Evolutionary conservation across 2,888 invertebrate genomes (phyloP).

Genomic region (Synanthedon tipuliformis): DNA sequence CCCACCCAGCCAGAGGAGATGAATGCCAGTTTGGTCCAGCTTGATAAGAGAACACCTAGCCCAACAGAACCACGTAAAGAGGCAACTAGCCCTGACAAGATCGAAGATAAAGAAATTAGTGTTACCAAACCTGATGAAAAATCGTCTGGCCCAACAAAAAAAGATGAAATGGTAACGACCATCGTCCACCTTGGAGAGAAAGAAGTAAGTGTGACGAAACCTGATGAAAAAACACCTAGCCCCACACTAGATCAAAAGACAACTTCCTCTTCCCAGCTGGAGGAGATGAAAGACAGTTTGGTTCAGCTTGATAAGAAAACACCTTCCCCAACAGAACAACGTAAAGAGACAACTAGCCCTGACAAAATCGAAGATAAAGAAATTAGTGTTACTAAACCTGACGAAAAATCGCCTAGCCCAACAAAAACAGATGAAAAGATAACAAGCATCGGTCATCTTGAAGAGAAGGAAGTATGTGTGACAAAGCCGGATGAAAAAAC

Average conservation of each 20-base stretch:
- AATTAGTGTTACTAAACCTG: slow-evolving; percentile 1
- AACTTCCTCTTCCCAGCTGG: not conserved
- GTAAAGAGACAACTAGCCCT: slow-evolving; percentile 2
- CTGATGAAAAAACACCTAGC: not conserved
- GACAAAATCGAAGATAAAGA: not conserved
- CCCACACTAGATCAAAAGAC: not conserved
- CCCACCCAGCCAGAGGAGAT: too few relatives aligned
- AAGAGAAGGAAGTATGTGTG: not conserved
- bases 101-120: slow-evolving; percentile 2
- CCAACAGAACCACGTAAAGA: slow-evolving; percentile 2
- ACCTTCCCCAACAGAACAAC: not conserved
- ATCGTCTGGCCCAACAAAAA: not conserved
- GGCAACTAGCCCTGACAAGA: not conserved
- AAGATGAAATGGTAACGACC: not conserved
- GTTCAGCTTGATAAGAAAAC: slow-evolving; percentile 5
- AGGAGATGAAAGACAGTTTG: slow-evolving; percentile 1
- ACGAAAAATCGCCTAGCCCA: slow-evolving; percentile 2
- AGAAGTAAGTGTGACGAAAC: not conserved
- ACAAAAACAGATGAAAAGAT: slow-evolving; percentile 2
- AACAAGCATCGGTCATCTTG: not conserved
- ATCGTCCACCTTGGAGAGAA: not conserved
- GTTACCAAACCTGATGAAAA: slow-evolving; percentile 1
- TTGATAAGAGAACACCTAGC: not conserved
- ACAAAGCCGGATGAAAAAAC: slow-evolving; percentile 4
- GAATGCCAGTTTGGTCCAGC: too few relatives aligned